These are phyloP conservation scores for Siniperca obscura DNA, from an alignment of 2,797 vertebrate genomes.

Conservation along the genomic window DNA sequence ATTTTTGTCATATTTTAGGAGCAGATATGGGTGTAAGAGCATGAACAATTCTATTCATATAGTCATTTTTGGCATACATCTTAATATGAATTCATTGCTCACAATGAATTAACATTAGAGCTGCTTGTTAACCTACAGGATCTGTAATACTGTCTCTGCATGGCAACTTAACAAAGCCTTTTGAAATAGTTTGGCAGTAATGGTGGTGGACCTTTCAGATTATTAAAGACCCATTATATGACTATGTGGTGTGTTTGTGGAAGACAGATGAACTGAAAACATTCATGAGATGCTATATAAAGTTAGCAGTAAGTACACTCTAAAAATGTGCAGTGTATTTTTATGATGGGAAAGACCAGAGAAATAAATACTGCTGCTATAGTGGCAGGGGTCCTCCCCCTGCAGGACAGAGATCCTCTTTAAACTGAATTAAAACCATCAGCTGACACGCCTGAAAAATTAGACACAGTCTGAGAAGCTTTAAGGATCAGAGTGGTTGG, in stretches of 20 bases:
- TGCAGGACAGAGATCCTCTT: constrained; percentile 43
- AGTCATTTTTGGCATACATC: neutral
- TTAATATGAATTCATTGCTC: neutral
- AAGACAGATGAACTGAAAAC: constrained; percentile 1
- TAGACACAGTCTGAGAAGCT: constrained; percentile 30
- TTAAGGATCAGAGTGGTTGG: constrained; percentile 9
- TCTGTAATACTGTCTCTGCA: neutral
- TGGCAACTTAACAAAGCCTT: constrained; percentile 1
- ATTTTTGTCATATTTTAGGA: neutral
- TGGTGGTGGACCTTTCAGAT: neutral
- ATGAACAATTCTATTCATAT: neutral
- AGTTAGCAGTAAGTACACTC: neutral
- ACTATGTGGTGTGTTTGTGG: neutral
- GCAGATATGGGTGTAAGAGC: neutral
- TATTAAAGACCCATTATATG: neutral
- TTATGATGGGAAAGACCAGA: neutral
- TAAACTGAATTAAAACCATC: constrained; percentile 56
- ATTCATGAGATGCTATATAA: neutral
- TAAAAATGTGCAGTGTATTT: constrained; percentile 1
- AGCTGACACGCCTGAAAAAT: constrained; percentile 52
- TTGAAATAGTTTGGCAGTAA: constrained; percentile 1
- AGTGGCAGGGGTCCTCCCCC: constrained; percentile 21
- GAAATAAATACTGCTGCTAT: neutral
- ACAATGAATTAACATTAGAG: neutral
- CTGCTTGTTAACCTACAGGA: constrained; percentile 8